phyloP scores from a whole-genome alignment of 2,888 invertebrate genomes.

The Cistogaster globosa region DNA sequence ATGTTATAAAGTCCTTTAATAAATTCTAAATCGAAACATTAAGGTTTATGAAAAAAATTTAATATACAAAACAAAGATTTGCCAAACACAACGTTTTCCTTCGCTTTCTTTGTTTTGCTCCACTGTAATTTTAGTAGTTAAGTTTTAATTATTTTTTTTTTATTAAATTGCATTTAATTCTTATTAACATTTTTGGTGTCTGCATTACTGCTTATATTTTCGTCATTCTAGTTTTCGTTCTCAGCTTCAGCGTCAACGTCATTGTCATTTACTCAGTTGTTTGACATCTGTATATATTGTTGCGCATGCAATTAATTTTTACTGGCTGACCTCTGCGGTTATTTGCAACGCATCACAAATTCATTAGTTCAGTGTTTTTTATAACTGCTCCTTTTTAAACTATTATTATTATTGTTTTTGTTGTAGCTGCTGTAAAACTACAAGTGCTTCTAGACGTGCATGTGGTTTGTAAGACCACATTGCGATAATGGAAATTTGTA shows the following conservation, averaged over 20 bases:
- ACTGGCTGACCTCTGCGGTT: constrained; percentile 66
- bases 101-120: not conserved
- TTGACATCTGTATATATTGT: constrained; percentile 62
- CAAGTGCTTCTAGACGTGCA: not conserved
- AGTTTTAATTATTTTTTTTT: constrained; percentile 1
- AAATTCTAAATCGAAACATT: too few species aligned
- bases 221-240: not conserved
- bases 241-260: not conserved
- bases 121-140: not conserved
- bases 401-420: constrained; percentile 4
- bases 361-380: constrained; percentile 68
- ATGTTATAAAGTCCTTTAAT: too few species aligned
- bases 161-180: constrained; percentile 16
- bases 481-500: constrained; percentile 1
- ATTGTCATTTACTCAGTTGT: constrained; percentile 20
- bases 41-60: too few species aligned
- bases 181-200: not conserved
- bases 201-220: not conserved
- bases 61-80: not conserved
- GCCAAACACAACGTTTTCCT: not conserved
- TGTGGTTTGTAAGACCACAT: constrained; percentile 4
- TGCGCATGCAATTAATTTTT: constrained; percentile 55
- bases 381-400: constrained; percentile 12
- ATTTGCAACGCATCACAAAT: constrained; percentile 58
- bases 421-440: constrained; percentile 1